These are phyloP conservation scores for Temnothorax rugatulus DNA, from an alignment of 2,888 invertebrate genomes.

Conservation along the genomic window DNA sequence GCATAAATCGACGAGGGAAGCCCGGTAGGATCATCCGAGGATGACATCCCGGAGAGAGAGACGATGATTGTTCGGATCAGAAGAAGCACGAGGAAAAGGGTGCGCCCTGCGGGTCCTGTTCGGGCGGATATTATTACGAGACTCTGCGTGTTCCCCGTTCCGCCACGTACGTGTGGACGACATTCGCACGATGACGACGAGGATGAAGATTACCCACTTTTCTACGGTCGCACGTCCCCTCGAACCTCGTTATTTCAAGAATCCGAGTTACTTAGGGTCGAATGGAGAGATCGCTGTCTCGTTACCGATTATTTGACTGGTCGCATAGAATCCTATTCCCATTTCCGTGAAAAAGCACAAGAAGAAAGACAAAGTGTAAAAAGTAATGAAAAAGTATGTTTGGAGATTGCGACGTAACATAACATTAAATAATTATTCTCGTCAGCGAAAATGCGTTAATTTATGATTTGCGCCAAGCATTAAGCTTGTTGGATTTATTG, in stretches of 20 bases:
- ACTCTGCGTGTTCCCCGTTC: constrained; percentile 42
- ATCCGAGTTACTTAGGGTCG: constrained; percentile 51
- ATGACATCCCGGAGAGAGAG: constrained; percentile 49
- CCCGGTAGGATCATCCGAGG: constrained; percentile 61
- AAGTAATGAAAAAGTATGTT: neutral
- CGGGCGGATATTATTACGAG: constrained; percentile 65
- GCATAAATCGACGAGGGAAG: constrained; percentile 47
- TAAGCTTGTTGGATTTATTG: constrained; percentile 31
- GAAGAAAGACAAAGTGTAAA: neutral
- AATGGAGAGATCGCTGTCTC: constrained; percentile 58
- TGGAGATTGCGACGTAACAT: neutral
- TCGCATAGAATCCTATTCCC: constrained; percentile 18
- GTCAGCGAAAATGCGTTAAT: constrained; percentile 28
- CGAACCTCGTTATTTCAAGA: constrained; percentile 64
- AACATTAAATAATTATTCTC: constrained; percentile 6
- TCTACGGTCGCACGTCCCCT: constrained; percentile 59
- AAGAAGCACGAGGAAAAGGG: constrained; percentile 60
- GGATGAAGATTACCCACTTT: constrained; percentile 64
- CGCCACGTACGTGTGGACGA: constrained; percentile 49
- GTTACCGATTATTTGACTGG: constrained; percentile 45
- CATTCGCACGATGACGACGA: constrained; percentile 50
- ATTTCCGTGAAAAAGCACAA: neutral
- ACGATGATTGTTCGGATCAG: constrained; percentile 74
- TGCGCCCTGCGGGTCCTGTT: constrained; percentile 56
- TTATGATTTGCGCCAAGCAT: neutral